A percentile compares a stretch with the other conserved stretches of the same genome.
phyloP scores from a whole-genome alignment of 1,140 invertebrate genomes.

The Trinorchestia longiramus region DNA sequence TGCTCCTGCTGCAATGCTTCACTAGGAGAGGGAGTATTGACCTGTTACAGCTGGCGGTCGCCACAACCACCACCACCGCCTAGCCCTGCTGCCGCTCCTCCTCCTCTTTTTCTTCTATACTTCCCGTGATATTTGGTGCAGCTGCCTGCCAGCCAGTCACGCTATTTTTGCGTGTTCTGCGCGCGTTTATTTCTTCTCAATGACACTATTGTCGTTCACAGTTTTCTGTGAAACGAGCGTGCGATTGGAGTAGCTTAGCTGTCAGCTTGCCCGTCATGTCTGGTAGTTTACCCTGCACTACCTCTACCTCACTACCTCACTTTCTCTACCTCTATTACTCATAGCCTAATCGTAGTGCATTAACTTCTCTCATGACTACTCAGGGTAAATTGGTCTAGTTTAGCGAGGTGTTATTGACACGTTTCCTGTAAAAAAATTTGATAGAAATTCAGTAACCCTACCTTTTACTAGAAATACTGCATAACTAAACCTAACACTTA shows the following conservation, averaged over 20 bases:
- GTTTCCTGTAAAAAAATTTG: too few relatives aligned
- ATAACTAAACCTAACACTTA: too few relatives aligned
- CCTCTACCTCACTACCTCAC: neutral
- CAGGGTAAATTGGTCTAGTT: neutral
- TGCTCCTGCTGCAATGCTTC: conserved; percentile 49
- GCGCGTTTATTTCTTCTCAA: neutral
- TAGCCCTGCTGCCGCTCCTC: neutral
- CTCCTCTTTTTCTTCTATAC: neutral
- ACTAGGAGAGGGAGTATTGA: conserved; percentile 48
- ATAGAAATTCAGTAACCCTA: too few relatives aligned
- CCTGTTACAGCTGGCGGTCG: conserved; percentile 40
- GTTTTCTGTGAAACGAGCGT: neutral
- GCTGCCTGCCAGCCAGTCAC: neutral
- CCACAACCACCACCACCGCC: conserved; percentile 12
- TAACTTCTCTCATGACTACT: neutral
- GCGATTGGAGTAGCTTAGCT: neutral
- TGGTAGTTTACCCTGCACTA: neutral
- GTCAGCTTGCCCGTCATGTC: neutral
- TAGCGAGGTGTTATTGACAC: too few relatives aligned
- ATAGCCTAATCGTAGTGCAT: neutral
- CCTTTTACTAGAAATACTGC: too few relatives aligned
- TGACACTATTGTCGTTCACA: neutral
- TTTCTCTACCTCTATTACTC: neutral
- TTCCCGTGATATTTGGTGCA: neutral
- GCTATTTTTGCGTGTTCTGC: neutral